Conservation (phyloP, 2,113 vertebrate genomes). For the Gnathonemus longibarbis region DNA sequence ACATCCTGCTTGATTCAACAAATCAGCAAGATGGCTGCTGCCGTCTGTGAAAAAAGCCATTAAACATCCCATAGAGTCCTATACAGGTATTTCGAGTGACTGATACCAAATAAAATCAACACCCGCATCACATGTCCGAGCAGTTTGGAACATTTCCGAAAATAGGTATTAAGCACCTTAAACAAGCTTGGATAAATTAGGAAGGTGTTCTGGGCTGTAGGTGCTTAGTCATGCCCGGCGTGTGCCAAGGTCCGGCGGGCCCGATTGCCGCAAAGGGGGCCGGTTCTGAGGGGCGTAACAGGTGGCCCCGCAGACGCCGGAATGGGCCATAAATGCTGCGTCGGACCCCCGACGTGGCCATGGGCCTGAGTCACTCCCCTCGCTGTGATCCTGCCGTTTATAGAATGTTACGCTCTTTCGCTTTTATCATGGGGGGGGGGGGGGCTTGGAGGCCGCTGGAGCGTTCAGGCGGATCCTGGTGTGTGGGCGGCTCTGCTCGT, state of each 20-base stretch:
- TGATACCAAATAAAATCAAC: neutral
- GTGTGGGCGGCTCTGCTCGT: neutral
- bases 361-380: neutral
- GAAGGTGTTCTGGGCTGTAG: neutral
- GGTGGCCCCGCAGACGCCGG: neutral
- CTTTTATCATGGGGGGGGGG: neutral
- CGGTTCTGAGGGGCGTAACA: neutral
- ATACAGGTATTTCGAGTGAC: neutral
- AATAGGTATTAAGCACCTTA: neutral
- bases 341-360: neutral
- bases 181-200: neutral
- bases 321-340: slow-evolving; percentile 3
- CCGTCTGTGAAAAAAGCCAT: slow-evolving; percentile 33
- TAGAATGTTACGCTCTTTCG: slow-evolving; percentile 1
- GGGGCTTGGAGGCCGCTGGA: neutral
- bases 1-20: neutral
- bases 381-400: slow-evolving; percentile 15
- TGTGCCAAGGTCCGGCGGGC: neutral
- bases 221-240: neutral
- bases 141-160: neutral
- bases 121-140: neutral
- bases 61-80: neutral
- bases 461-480: neutral
- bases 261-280: neutral
- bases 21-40: slow-evolving; percentile 15